Base-by-base conservation (phyloP, 30 jellyfish, hydroid and myxozoan genomes). In the Chironex yamaguchii region DNA sequence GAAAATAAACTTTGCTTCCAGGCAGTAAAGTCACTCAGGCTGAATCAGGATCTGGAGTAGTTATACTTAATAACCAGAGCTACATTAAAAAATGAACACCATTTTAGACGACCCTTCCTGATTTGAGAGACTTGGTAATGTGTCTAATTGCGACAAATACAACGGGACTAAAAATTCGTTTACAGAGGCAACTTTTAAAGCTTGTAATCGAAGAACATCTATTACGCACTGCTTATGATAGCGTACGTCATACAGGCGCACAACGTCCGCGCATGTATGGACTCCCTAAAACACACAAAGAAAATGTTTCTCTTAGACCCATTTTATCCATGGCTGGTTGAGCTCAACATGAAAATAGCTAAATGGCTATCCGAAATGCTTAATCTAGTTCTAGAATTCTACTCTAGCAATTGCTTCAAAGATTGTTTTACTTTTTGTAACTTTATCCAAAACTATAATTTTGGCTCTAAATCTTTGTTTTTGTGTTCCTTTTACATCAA, bases 191-290 rank as follows among this genome's bases (percentile, higher is more conserved):
- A 25, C 42, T 64, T 31, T 64, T 64, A 27, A 50, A 64, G 3
- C 29, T 64, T 17, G 77, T 6, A 0, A 11, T 4, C 77, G 50
- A 64, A 64, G 30, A 64, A 25, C 2, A 14, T 26, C 34, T n/a
- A n/a, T 4, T 50, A 14, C 12, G 24, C 6, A 50, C 27, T n/a
- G 17, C 30, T 64, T 64, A 64, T 64, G 77, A 0, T 27, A 64
- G 77, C 50, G 2, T 64, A 14, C 3, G 58, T 25, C 77, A 4
- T 50, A 21, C 77, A 27, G 77, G 77, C 77, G 4, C 77, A n/a
- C 77, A 64, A 21, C 54, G 77, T 2, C 77, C 77, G 30, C 77
- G 42, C 2, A 64, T 64, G 77, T 64, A 64, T 64, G 77, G 58
- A 42, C 29, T 64, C 34, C 54, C 77, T 21, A 27, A 4, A 64